A percentile compares a stretch with the other conserved stretches of the same genome.
phyloP scores from a whole-genome alignment of 2,113 vertebrate species.

The Guaruba guarouba region DNA sequence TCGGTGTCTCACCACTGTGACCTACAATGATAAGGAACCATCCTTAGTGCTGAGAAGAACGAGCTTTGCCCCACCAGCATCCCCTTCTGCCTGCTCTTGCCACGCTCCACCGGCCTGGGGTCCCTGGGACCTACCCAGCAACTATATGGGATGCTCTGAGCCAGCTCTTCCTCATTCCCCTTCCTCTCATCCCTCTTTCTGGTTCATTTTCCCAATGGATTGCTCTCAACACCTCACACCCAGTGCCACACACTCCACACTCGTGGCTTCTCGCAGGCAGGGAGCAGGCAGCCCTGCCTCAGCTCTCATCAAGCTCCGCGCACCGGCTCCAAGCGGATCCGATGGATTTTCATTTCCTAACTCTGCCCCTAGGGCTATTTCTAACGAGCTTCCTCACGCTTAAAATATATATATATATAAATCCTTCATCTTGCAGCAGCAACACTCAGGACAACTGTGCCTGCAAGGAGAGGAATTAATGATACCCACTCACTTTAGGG shows the following conservation, averaged over 20 bases:
- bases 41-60: background rate
- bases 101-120: accelerated
- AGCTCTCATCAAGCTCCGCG: background rate
- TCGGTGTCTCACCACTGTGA: background rate
- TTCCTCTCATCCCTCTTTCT: background rate
- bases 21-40: slow-evolving; percentile 2
- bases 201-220: background rate
- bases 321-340: background rate
- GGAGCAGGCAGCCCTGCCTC: background rate
- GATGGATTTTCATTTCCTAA: slow-evolving; percentile 54
- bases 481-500: background rate
- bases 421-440: slow-evolving; percentile 11
- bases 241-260: accelerated
- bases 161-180: background rate
- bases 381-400: slow-evolving; percentile 40
- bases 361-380: slow-evolving; percentile 45
- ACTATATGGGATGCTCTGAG: background rate
- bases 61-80: background rate
- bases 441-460: background rate
- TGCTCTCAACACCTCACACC: accelerated
- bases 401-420: background rate
- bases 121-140: background rate
- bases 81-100: background rate
- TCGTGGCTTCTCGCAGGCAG: background rate
- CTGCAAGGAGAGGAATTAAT: slow-evolving; percentile 4